These are phyloP conservation scores for Anguilla obscura DNA, from an alignment of 2,797 vertebrate genomes.

Conservation along the genomic window DNA sequence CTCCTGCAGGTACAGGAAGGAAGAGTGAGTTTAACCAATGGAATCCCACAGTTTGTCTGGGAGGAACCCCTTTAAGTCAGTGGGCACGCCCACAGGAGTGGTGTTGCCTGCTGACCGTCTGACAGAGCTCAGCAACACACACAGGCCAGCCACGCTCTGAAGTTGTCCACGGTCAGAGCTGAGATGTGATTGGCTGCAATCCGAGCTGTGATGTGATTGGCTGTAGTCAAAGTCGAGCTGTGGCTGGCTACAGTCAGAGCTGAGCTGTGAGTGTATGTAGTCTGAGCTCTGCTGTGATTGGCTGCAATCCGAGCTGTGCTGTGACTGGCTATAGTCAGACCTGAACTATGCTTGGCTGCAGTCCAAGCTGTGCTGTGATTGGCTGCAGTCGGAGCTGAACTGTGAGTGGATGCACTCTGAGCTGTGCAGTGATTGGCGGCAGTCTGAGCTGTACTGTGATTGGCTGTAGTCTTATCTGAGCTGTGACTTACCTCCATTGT, in stretches of 20 bases:
- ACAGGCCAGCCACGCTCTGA: not conserved
- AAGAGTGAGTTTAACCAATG: not conserved
- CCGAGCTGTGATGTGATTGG: not conserved
- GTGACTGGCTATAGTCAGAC: not conserved
- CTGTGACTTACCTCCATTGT: constrained; percentile 79
- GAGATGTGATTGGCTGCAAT: not conserved
- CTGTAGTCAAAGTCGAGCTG: not conserved
- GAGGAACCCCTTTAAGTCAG: no score
- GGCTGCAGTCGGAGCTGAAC: not conserved
- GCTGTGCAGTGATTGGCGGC: not conserved
- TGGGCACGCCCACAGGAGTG: no score
- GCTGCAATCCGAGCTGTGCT: not conserved
- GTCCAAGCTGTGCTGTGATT: not conserved
- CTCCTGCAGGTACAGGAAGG: constrained; percentile 69
- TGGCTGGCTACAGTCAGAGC: not conserved
- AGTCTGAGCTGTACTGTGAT: not conserved
- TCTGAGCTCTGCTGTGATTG: not conserved
- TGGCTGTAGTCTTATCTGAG: not conserved
- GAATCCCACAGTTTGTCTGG: not conserved
- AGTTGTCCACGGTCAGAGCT: not conserved
- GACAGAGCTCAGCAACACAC: not conserved
- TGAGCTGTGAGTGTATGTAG: not conserved
- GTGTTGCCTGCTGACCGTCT: not conserved
- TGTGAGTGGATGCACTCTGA: not conserved
- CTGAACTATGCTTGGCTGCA: not conserved